phyloP scores from a whole-genome alignment of 2,797 vertebrate genomes.

The Myotis daubentonii region DNA sequence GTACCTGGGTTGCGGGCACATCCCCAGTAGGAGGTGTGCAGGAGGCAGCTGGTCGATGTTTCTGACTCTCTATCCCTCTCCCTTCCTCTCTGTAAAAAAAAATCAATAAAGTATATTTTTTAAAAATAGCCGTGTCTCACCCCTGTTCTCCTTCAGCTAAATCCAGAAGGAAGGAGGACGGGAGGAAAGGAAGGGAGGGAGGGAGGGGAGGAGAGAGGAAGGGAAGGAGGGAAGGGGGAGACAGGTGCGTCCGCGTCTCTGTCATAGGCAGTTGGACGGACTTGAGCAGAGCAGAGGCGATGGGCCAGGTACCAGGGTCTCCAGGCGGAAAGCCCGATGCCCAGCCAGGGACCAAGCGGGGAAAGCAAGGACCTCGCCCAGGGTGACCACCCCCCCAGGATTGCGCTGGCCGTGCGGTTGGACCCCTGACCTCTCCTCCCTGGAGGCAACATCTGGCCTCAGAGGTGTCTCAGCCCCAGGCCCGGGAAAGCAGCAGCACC shows the following conservation, averaged over 20 bases:
- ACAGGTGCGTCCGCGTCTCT: too few relatives aligned
- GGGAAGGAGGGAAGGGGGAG: not conserved
- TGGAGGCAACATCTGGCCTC: not conserved
- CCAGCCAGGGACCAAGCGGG: not conserved
- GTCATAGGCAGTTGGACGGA: not conserved
- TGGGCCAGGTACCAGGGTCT: not conserved
- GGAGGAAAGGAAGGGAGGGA: too few relatives aligned
- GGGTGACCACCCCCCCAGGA: too few relatives aligned
- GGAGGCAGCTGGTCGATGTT: too few relatives aligned
- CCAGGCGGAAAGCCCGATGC: not conserved
- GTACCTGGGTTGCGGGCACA: too few relatives aligned
- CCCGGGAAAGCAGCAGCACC: not conserved
- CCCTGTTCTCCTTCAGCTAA: not conserved
- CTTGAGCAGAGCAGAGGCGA: not conserved
- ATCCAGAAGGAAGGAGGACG: not conserved
- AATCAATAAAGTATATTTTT: too few relatives aligned
- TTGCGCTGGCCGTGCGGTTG: not conserved
- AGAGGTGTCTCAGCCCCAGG: too few relatives aligned
- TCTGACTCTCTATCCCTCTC: too few relatives aligned
- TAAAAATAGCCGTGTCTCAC: not conserved
- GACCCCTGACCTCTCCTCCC: not conserved
- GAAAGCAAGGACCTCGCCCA: not conserved
- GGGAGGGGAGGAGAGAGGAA: too few relatives aligned
- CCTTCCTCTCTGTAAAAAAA: too few relatives aligned
- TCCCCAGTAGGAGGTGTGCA: too few relatives aligned